Evolutionary conservation across 2,888 invertebrate species (phyloP), one percentile per base, ranked within the genome.

Genomic region (Lottia scabra): DNA sequence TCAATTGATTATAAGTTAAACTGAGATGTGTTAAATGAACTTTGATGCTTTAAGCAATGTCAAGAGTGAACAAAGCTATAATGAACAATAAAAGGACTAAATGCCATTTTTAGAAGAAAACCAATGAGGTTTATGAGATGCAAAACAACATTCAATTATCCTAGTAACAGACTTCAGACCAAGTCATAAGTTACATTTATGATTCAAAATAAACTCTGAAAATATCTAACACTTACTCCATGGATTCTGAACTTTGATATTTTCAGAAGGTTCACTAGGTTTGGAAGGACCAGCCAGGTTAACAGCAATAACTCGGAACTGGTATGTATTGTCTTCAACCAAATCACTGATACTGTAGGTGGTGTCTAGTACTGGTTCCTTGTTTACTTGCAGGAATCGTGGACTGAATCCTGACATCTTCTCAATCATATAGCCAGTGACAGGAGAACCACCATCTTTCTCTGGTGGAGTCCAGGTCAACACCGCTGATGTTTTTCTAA

Each of bases 271-370:
- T 43, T 77, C 78, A 74, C 87, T 85, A 19, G 87, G 88, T 78
- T 95, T 94, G 15, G 97, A 96, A 94, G 95, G 95, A 45, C 97
- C 97, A 86, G 95, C 95, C 81, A 96, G 93, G 74, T 89, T 89
- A 71, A 84, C 86, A 65, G 89, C 89, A 27, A 83, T 83, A 13
- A 89, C 84, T 23, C 89, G 79, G 81, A 88, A 89, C 75, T 87
- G 85, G 74, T 89, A 89, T 15, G 79, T 80, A 63, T 82, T 83
- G 72, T 84, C 87, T 68, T 85, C 85, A 12, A 82, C 73, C 19
- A 87, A 79, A 69, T 87, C 87, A 48, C 77, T 78, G 16, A 83
- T 78, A 43, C 69, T 69, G 26, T 81, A 75, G 62, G 75, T 81
- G 19, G 78, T 80, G 23, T 82, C 83, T 26, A 78, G 66, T n/a